These are phyloP conservation scores for Trididemnum nubilum DNA, from an alignment of 23 tunicate species.

Conservation along the genomic window DNA sequence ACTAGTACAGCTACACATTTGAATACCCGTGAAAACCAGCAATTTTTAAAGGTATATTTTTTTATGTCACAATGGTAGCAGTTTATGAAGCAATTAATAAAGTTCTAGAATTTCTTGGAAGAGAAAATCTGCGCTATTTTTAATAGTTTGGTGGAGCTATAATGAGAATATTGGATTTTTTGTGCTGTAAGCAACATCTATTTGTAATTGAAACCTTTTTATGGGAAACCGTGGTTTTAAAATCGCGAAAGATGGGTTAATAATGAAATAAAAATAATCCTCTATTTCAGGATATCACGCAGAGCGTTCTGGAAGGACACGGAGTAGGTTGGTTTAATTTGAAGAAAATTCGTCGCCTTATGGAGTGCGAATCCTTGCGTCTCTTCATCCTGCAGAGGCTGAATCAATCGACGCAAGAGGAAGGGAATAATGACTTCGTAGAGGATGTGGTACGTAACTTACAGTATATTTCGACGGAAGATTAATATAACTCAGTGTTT, in stretches of 20 bases:
- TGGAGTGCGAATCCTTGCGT: slow-evolving; percentile 94
- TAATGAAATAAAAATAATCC: no score
- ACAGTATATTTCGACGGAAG: no score
- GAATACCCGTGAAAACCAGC: slow-evolving; percentile 84
- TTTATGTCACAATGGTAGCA: background rate
- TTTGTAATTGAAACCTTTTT: no score
- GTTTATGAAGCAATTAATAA: no score
- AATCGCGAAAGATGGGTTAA: no score
- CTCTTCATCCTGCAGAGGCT: slow-evolving; percentile 83
- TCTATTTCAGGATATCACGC: slow-evolving; percentile 69
- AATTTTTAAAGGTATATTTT: slow-evolving; percentile 68
- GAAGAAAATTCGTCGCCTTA: slow-evolving; percentile 81
- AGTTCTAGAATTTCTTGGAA: no score
- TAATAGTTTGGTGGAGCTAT: no score
- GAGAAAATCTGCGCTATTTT: no score
- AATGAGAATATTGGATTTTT: no score
- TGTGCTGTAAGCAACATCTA: no score
- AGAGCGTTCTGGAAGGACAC: slow-evolving; percentile 83
- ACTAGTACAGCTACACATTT: slow-evolving; percentile 62
- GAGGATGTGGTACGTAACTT: slow-evolving; percentile 85
- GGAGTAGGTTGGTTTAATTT: slow-evolving; percentile 96
- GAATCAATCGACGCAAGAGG: slow-evolving; percentile 93
- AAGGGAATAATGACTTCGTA: slow-evolving; percentile 86
- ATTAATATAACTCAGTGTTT: no score
- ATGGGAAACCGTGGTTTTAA: no score